Evolutionary conservation across 2,797 vertebrate species (phyloP), one percentile per base, ranked within the genome.

Genomic region (Chaunax sp.): DNA sequence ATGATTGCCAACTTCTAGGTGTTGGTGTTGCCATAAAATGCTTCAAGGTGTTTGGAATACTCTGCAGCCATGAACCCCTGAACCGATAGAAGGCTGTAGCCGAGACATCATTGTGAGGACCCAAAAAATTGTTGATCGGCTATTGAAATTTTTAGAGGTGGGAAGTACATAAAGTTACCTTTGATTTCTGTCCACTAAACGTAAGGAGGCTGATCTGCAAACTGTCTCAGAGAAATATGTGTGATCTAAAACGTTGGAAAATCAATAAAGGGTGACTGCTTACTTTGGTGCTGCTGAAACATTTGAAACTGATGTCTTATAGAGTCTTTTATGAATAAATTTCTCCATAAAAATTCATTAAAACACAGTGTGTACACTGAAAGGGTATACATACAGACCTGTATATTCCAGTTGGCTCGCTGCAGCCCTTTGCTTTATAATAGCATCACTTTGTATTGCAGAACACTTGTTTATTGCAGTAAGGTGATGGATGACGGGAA

Each of bases 131-230:
- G 50, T 38, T 43, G 72, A 13, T 30, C 9, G 28, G 28, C 9
- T 30, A 30, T 30, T 78, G 64, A 69, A 64, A 80, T 61, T 65
- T 56, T 46, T 50, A 81, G 64, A 71, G 59, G 45, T 5, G 23
- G 51, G 51, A 53, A 72, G 55, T 82, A 70, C 86, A 84, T 78
- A 69, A 75, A 66, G 67, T 75, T 79, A 54, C 55, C 62, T 83
- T 81, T 75, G 72, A 84, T 83, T 80, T 71, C 64, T 67, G 60
- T 60, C 56, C 23, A 7, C 59, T 12, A 5, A 30, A 1, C 38
- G 25, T 41, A 70, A 71, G 61, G 23, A 59, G 64, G 45, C 72
- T 47, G 45, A 74, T 44, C 43, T 62, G 72, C 51, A 67, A 65
- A 65, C 22, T 6, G 61, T 56, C 75, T 64, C 50, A 49, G 23